A percentile compares a stretch with the other conserved stretches of the same genome.
These are phyloP conservation scores for Dicaeum eximium DNA, from an alignment of 2,113 vertebrate species.

Conservation along the genomic window DNA sequence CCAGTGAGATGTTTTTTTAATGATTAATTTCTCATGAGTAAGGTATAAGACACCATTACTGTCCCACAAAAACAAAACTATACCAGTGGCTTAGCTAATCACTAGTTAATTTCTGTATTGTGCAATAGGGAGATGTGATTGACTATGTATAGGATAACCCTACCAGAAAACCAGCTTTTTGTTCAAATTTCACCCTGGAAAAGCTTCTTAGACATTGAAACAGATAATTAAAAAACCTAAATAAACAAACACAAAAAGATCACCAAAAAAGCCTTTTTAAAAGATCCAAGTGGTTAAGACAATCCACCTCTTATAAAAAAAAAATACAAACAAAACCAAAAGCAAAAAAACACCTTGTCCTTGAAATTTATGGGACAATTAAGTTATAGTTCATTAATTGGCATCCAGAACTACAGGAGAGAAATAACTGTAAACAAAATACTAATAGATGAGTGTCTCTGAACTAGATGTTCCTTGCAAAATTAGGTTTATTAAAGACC, in stretches of 20 bases:
- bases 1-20: background rate
- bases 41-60: background rate
- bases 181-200: background rate
- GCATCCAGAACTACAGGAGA: background rate
- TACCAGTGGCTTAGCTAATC: background rate
- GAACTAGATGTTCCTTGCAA: background rate
- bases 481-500: background rate
- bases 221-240: rapidly evolving
- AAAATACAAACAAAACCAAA: background rate
- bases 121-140: background rate
- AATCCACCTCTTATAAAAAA: background rate
- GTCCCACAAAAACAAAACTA: background rate
- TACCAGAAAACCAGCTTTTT: background rate
- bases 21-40: rapidly evolving
- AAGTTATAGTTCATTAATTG: background rate
- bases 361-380: background rate
- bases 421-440: background rate
- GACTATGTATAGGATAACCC: background rate
- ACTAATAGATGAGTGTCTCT: background rate
- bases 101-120: background rate
- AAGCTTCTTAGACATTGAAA: background rate
- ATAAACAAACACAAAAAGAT: background rate
- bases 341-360: background rate
- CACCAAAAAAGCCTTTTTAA: background rate
- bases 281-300: background rate